Evolutionary conservation across 2,113 vertebrate species (phyloP).

Genomic region (Nothobranchius kuhntae): DNA sequence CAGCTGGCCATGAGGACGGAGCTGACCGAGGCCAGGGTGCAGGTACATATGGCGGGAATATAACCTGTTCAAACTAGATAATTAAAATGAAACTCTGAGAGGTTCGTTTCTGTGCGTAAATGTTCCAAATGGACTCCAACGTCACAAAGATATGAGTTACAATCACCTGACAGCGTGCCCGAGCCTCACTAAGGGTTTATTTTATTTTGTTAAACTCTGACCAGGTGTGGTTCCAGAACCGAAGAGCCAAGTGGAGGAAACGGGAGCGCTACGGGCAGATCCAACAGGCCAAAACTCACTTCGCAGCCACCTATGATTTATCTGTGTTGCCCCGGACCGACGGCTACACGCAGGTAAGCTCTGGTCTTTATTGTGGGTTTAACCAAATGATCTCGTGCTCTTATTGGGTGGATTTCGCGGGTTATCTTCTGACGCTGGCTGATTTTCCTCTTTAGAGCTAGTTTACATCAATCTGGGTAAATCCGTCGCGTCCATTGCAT

Average conservation of each 20-base stretch:
- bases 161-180: no score
- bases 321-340: slow-evolving; percentile 93
- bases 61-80: no score
- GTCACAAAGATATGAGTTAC: no score
- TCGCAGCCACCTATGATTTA: slow-evolving; percentile 93
- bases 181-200: no score
- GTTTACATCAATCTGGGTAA: neutral
- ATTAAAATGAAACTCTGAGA: no score
- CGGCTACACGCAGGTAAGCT: slow-evolving; percentile 91
- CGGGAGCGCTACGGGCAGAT: slow-evolving; percentile 96
- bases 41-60: slow-evolving; percentile 77
- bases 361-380: no score
- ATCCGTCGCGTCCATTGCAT: neutral
- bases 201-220: no score
- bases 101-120: neutral
- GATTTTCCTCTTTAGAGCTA: neutral
- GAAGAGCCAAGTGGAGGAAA: slow-evolving; percentile 98
- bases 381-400: no score
- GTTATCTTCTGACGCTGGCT: neutral
- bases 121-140: no score
- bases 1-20: slow-evolving; percentile 97
- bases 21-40: slow-evolving; percentile 95
- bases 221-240: slow-evolving; percentile 99
- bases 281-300: slow-evolving; percentile 96
- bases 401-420: neutral